Base-by-base conservation (phyloP, 2,113 vertebrate genomes). In the Oreocharis arfaki region DNA sequence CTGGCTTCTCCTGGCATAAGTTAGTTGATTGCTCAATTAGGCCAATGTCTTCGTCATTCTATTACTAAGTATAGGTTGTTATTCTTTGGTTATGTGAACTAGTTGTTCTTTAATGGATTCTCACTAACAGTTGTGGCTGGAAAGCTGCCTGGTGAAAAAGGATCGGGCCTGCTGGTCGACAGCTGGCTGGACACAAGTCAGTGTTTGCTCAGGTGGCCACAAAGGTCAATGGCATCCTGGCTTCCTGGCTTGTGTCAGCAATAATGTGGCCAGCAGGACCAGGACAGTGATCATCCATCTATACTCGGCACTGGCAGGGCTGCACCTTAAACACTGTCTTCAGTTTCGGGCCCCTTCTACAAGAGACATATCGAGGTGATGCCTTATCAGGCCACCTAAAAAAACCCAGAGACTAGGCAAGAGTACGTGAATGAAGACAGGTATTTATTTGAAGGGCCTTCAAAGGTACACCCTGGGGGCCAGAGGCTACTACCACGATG, bases 31-130 rank as follows among this genome's bases (percentile, higher is more conserved):
- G n/a, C 73, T 68, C 52, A 79, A 84, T 44, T 44, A 77, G 49
- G 56, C 76, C 50, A 53, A 50, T 27, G 46, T 28, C 73, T 92
- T 71, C 49, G 57, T 93, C 87, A 87, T 68, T 76, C 50, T 73
- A 60, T 84, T 94, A 27, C 94, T 94, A 83, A 96, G 33, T 81
- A 89, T 87, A 96, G 65, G 32, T 81, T 50, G 77, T 42, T 86
- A 33, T 39, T 69, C 42, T 64, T 82, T 56, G 55, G 10, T 92
- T 78, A 61, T 7, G 6, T 67, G 79, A 77, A 60, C 64, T 78
- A 28, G 52, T 33, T 64, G 67, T 61, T 90, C 42, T 13, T 76
- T 70, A 61, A 59, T 57, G 52, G 12, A 33, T 78, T 73, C 60
- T 92, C 44, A 57, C 56, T 90, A 70, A 76, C 33, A 56, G 56